Percentiles rank a stretch among this genome's conserved stretches.
phyloP scores from a whole-genome alignment of 2,888 invertebrate species.

The Tineola bisselliella region DNA sequence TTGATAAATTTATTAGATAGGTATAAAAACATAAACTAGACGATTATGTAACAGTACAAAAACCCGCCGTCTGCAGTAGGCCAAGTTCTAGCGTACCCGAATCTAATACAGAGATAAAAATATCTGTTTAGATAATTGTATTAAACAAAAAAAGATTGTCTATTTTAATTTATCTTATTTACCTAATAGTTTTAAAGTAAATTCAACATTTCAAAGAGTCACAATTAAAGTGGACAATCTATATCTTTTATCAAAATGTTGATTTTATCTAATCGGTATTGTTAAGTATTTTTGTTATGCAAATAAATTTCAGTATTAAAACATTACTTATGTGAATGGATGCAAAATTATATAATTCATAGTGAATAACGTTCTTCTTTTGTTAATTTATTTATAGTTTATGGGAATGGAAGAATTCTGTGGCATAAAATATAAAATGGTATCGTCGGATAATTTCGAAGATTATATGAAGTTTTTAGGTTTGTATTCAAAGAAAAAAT shows the following conservation, averaged over 20 bases:
- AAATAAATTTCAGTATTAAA: not conserved
- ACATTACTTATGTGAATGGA: not conserved
- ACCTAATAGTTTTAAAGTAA: too few relatives aligned
- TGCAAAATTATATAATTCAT: not conserved
- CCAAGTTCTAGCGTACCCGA: too few relatives aligned
- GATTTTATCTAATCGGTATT: not conserved
- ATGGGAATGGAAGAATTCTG: conserved; percentile 40
- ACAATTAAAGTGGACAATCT: not conserved
- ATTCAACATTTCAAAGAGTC: too few relatives aligned
- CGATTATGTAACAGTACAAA: too few relatives aligned
- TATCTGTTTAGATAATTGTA: not conserved
- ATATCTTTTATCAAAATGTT: not conserved
- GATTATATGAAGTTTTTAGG: conserved; percentile 30
- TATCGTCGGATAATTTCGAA: conserved; percentile 30
- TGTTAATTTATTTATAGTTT: conserved; percentile 11
- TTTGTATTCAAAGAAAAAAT: conserved; percentile 15
- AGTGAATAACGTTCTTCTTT: too few relatives aligned
- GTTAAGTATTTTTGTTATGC: not conserved
- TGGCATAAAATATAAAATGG: conserved; percentile 29
- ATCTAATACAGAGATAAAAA: not conserved
- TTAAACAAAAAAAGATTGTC: not conserved
- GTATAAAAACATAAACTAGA: too few relatives aligned
- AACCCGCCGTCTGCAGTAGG: too few relatives aligned
- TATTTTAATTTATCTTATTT: too few relatives aligned
- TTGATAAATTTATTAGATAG: too few relatives aligned